phyloP scores from a whole-genome alignment of 2,888 invertebrate species.

The Erebia ligea region DNA sequence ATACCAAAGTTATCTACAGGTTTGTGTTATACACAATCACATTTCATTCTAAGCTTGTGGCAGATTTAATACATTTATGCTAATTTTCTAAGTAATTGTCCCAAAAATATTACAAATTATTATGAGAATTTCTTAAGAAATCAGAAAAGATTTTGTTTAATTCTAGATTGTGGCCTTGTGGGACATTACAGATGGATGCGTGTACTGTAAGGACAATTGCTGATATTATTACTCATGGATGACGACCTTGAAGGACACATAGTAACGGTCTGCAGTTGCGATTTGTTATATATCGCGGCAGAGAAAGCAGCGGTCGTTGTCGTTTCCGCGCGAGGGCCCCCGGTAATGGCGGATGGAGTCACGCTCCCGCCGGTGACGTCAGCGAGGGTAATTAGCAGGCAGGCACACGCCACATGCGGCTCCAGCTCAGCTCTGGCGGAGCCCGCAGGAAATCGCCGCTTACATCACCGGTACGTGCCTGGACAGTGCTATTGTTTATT shows the following conservation, averaged over 20 bases:
- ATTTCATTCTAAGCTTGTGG: too few relatives aligned
- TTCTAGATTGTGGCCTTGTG: not conserved
- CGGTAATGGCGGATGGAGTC: constrained; percentile 67
- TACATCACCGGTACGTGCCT: constrained; percentile 74
- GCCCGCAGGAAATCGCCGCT: constrained; percentile 75
- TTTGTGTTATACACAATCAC: too few relatives aligned
- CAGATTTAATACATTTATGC: too few relatives aligned
- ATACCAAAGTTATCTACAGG: too few relatives aligned
- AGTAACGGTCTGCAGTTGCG: constrained; percentile 50
- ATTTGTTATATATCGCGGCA: constrained; percentile 54
- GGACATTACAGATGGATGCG: not conserved
- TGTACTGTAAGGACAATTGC: not conserved
- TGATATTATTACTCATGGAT: not conserved
- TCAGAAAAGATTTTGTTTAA: not conserved
- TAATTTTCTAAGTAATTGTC: too few relatives aligned
- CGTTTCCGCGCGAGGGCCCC: constrained; percentile 79
- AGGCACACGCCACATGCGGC: constrained; percentile 60
- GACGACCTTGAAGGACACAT: constrained; percentile 55
- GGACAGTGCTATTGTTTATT: constrained; percentile 56
- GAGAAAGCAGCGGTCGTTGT: constrained; percentile 81
- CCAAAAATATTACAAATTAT: too few relatives aligned
- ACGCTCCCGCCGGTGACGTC: constrained; percentile 73
- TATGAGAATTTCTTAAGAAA: not conserved
- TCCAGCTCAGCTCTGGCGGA: constrained; percentile 54
- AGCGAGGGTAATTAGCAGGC: constrained; percentile 73